These are phyloP conservation scores for Parambassis ranga DNA, from an alignment of 2,797 vertebrate species.

Conservation along the genomic window DNA sequence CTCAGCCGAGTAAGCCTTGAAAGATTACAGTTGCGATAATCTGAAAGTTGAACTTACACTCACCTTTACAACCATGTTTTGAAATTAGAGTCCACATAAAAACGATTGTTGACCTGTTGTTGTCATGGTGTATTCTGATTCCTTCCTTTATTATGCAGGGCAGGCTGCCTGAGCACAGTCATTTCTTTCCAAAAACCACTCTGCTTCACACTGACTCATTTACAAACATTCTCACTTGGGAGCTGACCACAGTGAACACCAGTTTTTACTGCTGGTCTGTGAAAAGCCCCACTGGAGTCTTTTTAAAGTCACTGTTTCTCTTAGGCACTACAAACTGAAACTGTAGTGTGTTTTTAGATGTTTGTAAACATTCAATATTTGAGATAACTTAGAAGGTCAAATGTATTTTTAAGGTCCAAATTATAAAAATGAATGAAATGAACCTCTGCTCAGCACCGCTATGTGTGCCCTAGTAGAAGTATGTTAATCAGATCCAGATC, in stretches of 20 bases:
- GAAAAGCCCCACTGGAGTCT: background rate
- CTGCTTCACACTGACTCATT: constrained; percentile 12
- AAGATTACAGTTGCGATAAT: background rate
- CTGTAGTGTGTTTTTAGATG: too few relatives aligned
- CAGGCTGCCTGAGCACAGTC: background rate
- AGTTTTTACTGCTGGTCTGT: background rate
- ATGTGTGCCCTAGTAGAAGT: constrained; percentile 14
- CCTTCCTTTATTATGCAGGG: constrained; percentile 25
- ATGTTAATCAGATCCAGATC: constrained; percentile 73
- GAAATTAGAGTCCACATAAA: background rate
- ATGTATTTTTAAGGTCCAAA: background rate
- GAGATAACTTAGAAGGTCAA: too few relatives aligned
- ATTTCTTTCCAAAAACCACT: constrained; percentile 6
- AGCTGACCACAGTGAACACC: constrained; percentile 6
- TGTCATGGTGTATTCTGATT: too few relatives aligned
- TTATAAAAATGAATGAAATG: too few relatives aligned
- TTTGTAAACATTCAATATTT: too few relatives aligned
- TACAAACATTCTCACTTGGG: too few relatives aligned
- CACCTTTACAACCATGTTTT: background rate
- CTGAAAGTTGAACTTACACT: background rate
- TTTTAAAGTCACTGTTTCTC: background rate
- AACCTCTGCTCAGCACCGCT: background rate
- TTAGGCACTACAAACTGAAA: background rate
- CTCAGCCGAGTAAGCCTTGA: background rate
- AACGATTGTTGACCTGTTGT: background rate